These are phyloP conservation scores for Solenodon paradoxus DNA, from an alignment of 2,113 vertebrate species.

Conservation along the genomic window DNA sequence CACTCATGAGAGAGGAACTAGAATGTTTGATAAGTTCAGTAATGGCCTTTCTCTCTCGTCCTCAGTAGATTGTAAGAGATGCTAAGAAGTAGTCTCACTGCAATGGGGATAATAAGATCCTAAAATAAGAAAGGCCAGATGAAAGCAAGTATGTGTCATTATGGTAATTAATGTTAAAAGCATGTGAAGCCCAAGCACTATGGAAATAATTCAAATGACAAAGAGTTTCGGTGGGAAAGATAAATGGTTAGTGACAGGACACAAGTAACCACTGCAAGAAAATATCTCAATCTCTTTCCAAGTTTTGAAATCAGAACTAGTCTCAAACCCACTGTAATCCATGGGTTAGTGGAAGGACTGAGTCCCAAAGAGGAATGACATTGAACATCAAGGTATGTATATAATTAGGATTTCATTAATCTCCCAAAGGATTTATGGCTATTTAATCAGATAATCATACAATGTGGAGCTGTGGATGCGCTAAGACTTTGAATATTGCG, in stretches of 20 bases:
- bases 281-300: neutral
- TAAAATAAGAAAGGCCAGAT: neutral
- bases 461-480: neutral
- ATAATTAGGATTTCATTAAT: neutral
- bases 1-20: neutral
- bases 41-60: neutral
- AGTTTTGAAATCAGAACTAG: neutral
- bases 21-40: neutral
- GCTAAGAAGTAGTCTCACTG: neutral
- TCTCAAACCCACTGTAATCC: neutral
- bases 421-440: neutral
- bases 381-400: neutral
- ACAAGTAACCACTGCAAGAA: neutral
- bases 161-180: neutral
- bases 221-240: neutral
- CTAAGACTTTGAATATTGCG: neutral
- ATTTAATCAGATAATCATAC: neutral
- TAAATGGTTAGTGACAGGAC: neutral
- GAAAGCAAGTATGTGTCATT: neutral
- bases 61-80: neutral
- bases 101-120: neutral
- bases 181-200: neutral
- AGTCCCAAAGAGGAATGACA: neutral
- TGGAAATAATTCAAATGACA: neutral
- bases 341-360: neutral